Conservation (phyloP, 2,797 vertebrate genomes). For the Hemitrygon akajei region DNA sequence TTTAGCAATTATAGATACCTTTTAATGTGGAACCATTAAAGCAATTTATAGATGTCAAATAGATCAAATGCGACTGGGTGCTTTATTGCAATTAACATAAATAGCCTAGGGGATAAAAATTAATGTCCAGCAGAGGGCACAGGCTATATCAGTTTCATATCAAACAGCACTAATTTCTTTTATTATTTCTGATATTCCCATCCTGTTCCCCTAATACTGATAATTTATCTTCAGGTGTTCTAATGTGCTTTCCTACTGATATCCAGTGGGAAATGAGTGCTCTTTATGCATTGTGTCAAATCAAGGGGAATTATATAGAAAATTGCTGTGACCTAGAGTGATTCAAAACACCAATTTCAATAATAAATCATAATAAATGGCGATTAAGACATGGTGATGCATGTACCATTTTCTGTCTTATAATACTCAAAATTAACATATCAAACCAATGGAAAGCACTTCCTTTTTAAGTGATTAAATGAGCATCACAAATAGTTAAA, state of each 20-base stretch:
- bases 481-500: neutral
- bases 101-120: neutral
- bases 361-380: neutral
- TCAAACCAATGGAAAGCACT: neutral
- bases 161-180: neutral
- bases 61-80: neutral
- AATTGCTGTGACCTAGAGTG: neutral
- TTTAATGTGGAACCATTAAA: constrained; percentile 20
- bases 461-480: neutral
- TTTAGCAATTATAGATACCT: neutral
- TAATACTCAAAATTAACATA: neutral
- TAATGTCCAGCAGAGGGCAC: constrained; percentile 1
- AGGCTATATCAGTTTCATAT: neutral
- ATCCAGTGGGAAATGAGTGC: neutral
- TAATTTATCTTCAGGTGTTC: neutral
- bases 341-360: constrained; percentile 20
- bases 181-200: constrained; percentile 2
- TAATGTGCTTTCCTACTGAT: neutral
- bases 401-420: neutral
- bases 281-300: neutral
- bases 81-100: constrained; percentile 10
- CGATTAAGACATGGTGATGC: neutral
- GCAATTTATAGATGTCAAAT: constrained; percentile 2
- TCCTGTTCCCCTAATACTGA: neutral
- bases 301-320: neutral